phyloP scores from a whole-genome alignment of 2,888 invertebrate species.

The Tubulanus polymorphus region DNA sequence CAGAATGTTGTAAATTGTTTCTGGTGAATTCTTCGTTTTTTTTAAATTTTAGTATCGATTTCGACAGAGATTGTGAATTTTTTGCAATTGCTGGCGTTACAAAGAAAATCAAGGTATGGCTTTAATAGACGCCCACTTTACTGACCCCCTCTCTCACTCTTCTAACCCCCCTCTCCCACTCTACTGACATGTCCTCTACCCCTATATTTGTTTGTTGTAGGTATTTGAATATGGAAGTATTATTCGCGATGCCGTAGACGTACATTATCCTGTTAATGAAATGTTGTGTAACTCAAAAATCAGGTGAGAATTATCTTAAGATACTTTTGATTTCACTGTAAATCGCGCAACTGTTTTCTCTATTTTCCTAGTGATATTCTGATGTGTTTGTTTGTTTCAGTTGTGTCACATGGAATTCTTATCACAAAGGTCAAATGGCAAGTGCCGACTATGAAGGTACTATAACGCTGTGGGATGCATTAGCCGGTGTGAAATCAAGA shows the following conservation, averaged over 20 bases:
- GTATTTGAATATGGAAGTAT: constrained; percentile 81
- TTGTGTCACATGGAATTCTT: constrained; percentile 90
- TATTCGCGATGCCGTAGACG: constrained; percentile 78
- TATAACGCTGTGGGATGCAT: constrained; percentile 88
- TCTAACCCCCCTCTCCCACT: background rate
- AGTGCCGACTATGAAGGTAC: constrained; percentile 93
- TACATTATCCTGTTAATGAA: constrained; percentile 87
- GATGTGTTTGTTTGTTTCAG: constrained; percentile 61
- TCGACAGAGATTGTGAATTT: constrained; percentile 91
- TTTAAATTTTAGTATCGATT: constrained; percentile 71
- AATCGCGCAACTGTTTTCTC: background rate
- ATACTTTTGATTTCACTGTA: too few species aligned
- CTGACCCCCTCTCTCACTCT: background rate
- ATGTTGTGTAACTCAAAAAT: constrained; percentile 90
- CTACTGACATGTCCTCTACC: too few species aligned
- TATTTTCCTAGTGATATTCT: too few species aligned
- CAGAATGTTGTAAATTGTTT: too few species aligned
- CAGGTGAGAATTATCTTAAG: constrained; percentile 39
- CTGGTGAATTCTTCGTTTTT: too few species aligned
- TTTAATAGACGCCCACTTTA: too few species aligned
- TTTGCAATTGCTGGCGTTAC: constrained; percentile 95
- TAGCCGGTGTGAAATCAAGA: constrained; percentile 61
- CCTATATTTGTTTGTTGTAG: constrained; percentile 26
- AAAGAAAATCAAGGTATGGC: constrained; percentile 75
- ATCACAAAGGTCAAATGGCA: constrained; percentile 80